A percentile compares a stretch with the other conserved stretches of the same genome.
Conservation (phyloP, 2,113 vertebrate genomes). For the Coturnix japonica region DNA sequence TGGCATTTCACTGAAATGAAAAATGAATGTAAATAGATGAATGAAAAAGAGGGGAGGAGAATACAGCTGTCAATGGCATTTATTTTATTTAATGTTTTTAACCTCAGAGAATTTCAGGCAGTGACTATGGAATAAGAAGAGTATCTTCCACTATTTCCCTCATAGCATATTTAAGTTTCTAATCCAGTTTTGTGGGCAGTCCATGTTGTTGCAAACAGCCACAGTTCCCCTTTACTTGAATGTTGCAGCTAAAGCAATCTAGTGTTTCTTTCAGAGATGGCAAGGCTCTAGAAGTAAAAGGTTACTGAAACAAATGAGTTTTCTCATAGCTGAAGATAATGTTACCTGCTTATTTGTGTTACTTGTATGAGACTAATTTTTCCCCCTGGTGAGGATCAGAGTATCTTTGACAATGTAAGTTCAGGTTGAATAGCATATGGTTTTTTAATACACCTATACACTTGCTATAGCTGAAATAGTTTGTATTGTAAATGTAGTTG, state of each 20-base stretch:
- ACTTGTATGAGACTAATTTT: background rate
- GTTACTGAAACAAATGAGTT: background rate
- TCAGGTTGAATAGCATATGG: background rate
- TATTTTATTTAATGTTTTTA: background rate
- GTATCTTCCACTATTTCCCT: background rate
- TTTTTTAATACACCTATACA: background rate
- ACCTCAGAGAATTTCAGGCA: background rate
- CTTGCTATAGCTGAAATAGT: background rate
- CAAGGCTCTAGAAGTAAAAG: background rate
- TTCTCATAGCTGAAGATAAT: background rate
- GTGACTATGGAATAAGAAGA: background rate
- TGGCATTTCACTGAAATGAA: background rate
- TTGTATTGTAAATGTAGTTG: background rate
- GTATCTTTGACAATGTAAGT: background rate
- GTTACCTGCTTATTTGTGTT: background rate
- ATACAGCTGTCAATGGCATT: background rate
- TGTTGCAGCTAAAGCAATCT: background rate
- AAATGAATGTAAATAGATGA: background rate
- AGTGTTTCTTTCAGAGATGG: background rate
- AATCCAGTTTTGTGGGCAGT: background rate
- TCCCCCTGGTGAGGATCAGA: background rate
- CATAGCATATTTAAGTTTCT: background rate
- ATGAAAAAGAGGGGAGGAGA: background rate
- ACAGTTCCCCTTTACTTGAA: background rate
- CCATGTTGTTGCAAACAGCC: fast-evolving